Evolutionary conservation across 1,140 invertebrate species (phyloP).

Genomic region (Atta colombica): DNA sequence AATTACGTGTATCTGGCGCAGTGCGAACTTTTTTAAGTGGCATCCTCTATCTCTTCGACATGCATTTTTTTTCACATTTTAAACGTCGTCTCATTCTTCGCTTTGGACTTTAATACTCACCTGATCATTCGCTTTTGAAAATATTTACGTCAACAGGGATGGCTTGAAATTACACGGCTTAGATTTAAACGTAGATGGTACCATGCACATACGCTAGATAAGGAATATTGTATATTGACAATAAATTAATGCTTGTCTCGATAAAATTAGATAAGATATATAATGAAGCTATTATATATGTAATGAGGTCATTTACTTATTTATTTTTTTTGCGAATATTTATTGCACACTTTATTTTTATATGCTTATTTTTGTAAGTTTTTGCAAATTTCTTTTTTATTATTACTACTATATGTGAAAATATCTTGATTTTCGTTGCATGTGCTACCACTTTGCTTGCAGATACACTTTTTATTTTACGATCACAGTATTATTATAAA

Average conservation of each 20-base stretch:
- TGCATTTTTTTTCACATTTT: neutral
- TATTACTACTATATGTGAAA: neutral
- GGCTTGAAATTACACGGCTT: slow-evolving; percentile 30
- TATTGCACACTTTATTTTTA: neutral
- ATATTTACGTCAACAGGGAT: neutral
- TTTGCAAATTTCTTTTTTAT: slow-evolving; percentile 14
- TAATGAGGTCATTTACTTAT: too few species aligned
- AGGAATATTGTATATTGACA: slow-evolving; percentile 8
- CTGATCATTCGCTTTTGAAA: slow-evolving; percentile 38
- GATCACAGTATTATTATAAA: neutral
- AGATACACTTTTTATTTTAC: neutral
- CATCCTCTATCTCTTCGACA: neutral
- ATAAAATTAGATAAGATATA: slow-evolving; percentile 58
- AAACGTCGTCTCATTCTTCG: slow-evolving; percentile 7
- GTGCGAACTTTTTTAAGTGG: slow-evolving; percentile 49
- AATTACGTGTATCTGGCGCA: slow-evolving; percentile 26
- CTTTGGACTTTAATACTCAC: slow-evolving; percentile 3
- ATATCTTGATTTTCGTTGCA: slow-evolving; percentile 13
- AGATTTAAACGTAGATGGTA: neutral
- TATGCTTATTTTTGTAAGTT: neutral
- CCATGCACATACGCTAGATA: slow-evolving; percentile 38
- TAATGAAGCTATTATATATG: neutral
- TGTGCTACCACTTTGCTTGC: neutral
- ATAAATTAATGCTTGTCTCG: slow-evolving; percentile 33
- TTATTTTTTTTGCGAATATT: neutral